Percentiles rank a stretch among this genome's conserved stretches.
phyloP scores from a whole-genome alignment of 1,140 invertebrate genomes.

The Sitobion miscanthi region DNA sequence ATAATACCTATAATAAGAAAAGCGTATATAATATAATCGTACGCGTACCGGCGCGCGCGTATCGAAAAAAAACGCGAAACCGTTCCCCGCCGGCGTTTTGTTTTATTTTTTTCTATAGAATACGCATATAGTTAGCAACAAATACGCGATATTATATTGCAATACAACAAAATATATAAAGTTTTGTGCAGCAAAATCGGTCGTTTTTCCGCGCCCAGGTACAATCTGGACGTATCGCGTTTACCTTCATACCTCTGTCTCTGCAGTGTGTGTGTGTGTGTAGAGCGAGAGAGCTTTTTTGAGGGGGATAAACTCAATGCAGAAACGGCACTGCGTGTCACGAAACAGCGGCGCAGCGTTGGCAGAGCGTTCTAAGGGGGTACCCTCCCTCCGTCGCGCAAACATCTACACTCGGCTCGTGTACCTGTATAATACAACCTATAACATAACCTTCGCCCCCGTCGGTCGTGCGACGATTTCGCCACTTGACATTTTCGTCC shows the following conservation, averaged over 20 bases:
- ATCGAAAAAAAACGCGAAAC: neutral
- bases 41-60: too few species aligned
- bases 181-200: neutral
- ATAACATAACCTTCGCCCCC: conserved; percentile 15
- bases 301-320: neutral
- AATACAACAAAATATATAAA: neutral
- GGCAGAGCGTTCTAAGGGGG: neutral
- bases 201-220: neutral
- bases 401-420: neutral
- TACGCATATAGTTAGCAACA: neutral
- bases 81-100: neutral
- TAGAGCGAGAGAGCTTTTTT: neutral
- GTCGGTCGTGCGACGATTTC: neutral
- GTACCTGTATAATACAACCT: neutral
- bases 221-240: neutral
- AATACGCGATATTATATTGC: neutral
- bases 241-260: too few species aligned
- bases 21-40: too few species aligned
- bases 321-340: neutral
- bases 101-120: neutral
- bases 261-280: neutral
- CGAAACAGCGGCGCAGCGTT: too few species aligned
- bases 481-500: conserved; percentile 19
- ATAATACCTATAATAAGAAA: neutral
- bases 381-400: neutral